Base-by-base conservation (phyloP, 2,797 vertebrate species). In the Danio jaintianensis region DNA sequence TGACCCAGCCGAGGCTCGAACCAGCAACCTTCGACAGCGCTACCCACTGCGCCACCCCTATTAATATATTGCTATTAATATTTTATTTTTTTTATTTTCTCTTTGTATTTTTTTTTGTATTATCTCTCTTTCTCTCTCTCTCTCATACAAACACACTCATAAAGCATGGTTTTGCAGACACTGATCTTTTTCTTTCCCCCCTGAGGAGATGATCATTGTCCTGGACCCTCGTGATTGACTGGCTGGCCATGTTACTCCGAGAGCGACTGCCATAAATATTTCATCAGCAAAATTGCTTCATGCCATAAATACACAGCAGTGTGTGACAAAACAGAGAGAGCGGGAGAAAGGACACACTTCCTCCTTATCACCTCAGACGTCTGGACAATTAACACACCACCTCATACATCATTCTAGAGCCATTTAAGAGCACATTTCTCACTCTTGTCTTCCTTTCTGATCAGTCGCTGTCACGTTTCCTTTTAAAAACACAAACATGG, bases 231-330 rank as follows among this genome's bases (percentile, higher is more conserved):
- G 66, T 82, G 83, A 86, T 81, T 81, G 81, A 85, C 82, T 70
- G 71, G 78, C 84, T 81, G 62, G 16, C 75, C 72, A 79, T 47
- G 73, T 80, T 83, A 82, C 82, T 67, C 62, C 40, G 73, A 77
- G 89, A 91, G 85, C 85, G 85, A 85, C 85, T 56, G 22, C 84
- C 86, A 87, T 92, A 90, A 91, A 93, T 91, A 89, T 88, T 91
- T 91, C 84, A 91, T 85, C 5, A 58, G 63, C 77, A 89, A 91
- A 91, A 92, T 90, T 87, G 87, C 89, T 89, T 85, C 45, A 50
- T 82, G 86, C 88, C 88, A 85, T 92, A 90, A 91, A 93, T 91
- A 87, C 81, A 86, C 63, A 87, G 38, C 76, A 53, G 83, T 83
- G 86, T 64, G 82, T 81, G 82, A 84, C 55, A 82, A 84, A 77